Evolutionary conservation across 2,797 vertebrate species (phyloP).

Genomic region (Poeciliopsis presidionis): DNA sequence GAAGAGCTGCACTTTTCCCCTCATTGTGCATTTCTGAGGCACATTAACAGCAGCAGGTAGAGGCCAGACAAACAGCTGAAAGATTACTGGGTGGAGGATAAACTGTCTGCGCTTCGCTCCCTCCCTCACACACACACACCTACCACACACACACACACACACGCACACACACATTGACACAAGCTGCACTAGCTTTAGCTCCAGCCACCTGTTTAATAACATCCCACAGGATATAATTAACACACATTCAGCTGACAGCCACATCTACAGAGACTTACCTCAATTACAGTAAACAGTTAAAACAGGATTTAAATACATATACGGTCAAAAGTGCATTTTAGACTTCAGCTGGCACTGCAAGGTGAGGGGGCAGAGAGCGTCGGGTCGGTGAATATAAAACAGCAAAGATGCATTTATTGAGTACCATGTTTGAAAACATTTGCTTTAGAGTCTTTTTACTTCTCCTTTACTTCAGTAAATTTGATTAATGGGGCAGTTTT

Average conservation of each 20-base stretch:
- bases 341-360: conserved; percentile 31
- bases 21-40: conserved; percentile 22
- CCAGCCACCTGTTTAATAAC: conserved; percentile 63
- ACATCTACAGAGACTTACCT: conserved; percentile 27
- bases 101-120: conserved; percentile 52
- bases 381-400: not conserved
- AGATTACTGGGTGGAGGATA: conserved; percentile 68
- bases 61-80: conserved; percentile 51
- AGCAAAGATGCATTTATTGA: not conserved
- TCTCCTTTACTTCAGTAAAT: too few relatives aligned
- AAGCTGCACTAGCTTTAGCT: conserved; percentile 61
- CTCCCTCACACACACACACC: conserved; percentile 11
- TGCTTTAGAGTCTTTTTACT: too few relatives aligned
- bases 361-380: not conserved
- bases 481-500: too few relatives aligned
- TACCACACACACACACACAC: conserved; percentile 13
- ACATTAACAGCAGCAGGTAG: conserved; percentile 43
- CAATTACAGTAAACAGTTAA: conserved; percentile 69
- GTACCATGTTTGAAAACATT: too few relatives aligned
- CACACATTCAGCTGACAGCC: conserved; percentile 58
- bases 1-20: conserved; percentile 12
- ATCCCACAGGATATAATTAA: conserved; percentile 60
- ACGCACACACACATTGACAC: conserved; percentile 14
- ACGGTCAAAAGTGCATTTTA: conserved; percentile 32
- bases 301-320: conserved; percentile 51